A percentile compares a stretch with the other conserved stretches of the same genome.
Evolutionary conservation across 92 coral and sea anemone genomes (phyloP).

Genomic region (Ricordea florida): DNA sequence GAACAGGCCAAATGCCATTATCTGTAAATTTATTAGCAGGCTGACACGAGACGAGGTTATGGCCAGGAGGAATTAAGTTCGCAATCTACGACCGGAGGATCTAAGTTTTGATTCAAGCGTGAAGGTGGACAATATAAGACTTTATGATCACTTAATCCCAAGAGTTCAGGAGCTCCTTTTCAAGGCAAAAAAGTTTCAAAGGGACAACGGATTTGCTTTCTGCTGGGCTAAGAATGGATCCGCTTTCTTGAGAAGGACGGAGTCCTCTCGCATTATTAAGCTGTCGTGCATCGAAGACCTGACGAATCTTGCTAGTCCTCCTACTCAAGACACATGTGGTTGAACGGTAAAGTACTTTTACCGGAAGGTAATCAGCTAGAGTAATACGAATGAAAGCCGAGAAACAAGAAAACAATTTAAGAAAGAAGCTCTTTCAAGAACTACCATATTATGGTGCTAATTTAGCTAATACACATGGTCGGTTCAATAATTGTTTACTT

Average conservation of each 20-base stretch:
- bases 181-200: not conserved
- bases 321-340: too few relatives aligned
- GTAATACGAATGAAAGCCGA: too few relatives aligned
- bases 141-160: slow-evolving; percentile 3
- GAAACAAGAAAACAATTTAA: too few relatives aligned
- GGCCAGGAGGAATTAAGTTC: not conserved
- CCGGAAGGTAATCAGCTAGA: too few relatives aligned
- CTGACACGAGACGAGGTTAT: not conserved
- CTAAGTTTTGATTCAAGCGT: not conserved
- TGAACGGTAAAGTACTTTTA: too few relatives aligned
- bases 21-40: not conserved
- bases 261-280: not conserved
- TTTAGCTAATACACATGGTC: not conserved
- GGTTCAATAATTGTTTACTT: too few relatives aligned
- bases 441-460: not conserved
- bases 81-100: not conserved
- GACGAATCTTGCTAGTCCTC: not conserved
- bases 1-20: too few relatives aligned
- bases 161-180: not conserved
- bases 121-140: not conserved
- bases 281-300: not conserved
- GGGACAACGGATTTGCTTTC: not conserved
- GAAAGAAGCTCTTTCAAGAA: not conserved
- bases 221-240: slow-evolving; percentile 8
- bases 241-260: not conserved